Base-by-base conservation (phyloP, 2,113 vertebrate genomes). In the Lepidothrix coronata region DNA sequence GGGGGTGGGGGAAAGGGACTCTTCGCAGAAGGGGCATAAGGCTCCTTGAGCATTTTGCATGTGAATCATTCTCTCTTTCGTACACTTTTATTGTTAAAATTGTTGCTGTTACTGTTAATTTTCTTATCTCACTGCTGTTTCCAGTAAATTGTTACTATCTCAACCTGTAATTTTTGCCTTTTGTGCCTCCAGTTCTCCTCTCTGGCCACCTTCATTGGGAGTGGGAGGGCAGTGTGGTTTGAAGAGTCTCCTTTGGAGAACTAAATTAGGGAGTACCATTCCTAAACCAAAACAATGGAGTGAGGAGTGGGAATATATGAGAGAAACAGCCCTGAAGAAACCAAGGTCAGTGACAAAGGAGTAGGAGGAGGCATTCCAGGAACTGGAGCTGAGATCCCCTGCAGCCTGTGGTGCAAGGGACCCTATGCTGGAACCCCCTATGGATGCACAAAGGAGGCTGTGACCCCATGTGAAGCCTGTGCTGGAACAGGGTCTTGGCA, bases 381-480 rank as follows among this genome's bases (percentile, higher is more conserved):
- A 0, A 0, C 15, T 1, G 6, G 19, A 86, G n/a, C 30, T 62
- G 35, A 57, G 13, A 8, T 44, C 17, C n/a, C 65, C 49, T 35
- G 31, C 59, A 91, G 48, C 43, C 48, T 1, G 0, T 12, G 33
- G 72, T 51, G 31, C 58, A 76, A 35, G 76, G 14, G 12, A 37
- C 24, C 22, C 54, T 25, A 4, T 0, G 0, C 21, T 0, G 0
- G 33, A 84, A 46, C 28, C n/a, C n/a, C n/a, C 49, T 1, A 8
- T 0, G 14, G 46, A 39, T 33, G 55, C 30, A 18, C 1, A 2
- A 33, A 73, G 15, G 39, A 66, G 28, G 35, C 51, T 80, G 21
- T 41, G 24, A 75, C 44, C 12, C 46, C 0, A 0, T 2, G 1
- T 19, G 52, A 91, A 71, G 20, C 41, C 46, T 6, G 4, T 0